Evolutionary conservation across 2,113 vertebrate genomes (phyloP), one percentile per base, ranked within the genome.

Genomic region (Symphodus melops): DNA sequence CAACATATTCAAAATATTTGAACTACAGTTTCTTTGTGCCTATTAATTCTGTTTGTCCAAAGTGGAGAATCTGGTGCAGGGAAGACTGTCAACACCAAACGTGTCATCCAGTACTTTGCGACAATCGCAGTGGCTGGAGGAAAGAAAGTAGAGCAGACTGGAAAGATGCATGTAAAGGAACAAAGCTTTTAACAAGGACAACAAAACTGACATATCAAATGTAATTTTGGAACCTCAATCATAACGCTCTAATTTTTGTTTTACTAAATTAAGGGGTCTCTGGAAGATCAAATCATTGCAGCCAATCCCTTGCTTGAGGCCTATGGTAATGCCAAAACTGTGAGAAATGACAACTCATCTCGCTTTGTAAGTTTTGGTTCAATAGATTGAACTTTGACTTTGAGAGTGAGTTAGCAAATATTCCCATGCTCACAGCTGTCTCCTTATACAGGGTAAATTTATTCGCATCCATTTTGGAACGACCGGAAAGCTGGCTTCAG

Each of bases 91-190:
- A 98, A 98, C 87, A 98, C 96, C 0, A 98, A 98, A 20, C 94
- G 96, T 88, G 97, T 98, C 93, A 98, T 97, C 92, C 96, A 98
- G 93, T 98, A 97, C 86, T 99, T 98, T 92, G 96, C 96, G 41
- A 97, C 96, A 95, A 97, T 98, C 82, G 97, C 97, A 88, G 95
- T 95, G 17, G 88, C 93, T 93, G 93, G 94, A 9, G 78, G 69
- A 25, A 92, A 90, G 72, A 93, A 94, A 44, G 0, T 20, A 1
- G 87, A 90, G 9, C 17, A 0, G 0, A 8, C 92, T 78, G 68
- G 90, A 14, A 97, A 97, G 89, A 95, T 96, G 51, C 90, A 98
- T 91, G 96, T 96, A 42, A 9, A 42, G 11, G 1, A 51, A 56
- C 11, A 46, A n/a, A 6, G 28, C 11, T 44, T 44, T 44, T 44